Conservation (phyloP, 2,888 invertebrate species). For the Meteorus colon region DNA sequence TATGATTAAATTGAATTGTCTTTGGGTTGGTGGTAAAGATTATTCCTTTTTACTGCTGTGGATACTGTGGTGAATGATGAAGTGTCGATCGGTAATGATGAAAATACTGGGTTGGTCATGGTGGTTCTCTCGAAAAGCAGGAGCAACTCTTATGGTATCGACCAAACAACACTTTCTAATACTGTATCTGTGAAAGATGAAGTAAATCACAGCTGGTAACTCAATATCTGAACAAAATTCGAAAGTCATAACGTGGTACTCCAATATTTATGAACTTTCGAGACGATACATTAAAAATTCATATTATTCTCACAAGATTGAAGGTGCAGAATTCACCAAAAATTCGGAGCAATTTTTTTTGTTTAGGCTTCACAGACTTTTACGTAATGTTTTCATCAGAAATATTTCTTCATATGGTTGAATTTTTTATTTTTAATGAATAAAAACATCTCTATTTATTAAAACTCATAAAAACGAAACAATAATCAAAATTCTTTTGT, state of each 20-base stretch:
- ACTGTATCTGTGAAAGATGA: slow-evolving; percentile 25
- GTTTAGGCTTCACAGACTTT: too few relatives aligned
- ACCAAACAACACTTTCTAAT: slow-evolving; percentile 41
- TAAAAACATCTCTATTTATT: not conserved
- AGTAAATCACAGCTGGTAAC: slow-evolving; percentile 9
- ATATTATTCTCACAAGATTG: too few relatives aligned
- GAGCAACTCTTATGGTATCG: not conserved
- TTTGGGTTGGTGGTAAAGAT: not conserved
- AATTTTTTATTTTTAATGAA: too few relatives aligned
- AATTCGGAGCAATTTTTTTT: too few relatives aligned
- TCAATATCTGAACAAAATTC: not conserved
- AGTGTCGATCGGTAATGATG: slow-evolving; percentile 28
- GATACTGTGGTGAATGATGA: not conserved
- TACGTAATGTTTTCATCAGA: too few relatives aligned
- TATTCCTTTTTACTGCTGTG: not conserved
- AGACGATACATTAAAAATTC: too few relatives aligned
- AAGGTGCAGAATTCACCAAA: too few relatives aligned
- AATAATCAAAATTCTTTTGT: not conserved
- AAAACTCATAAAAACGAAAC: not conserved
- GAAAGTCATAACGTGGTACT: not conserved
- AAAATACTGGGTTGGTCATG: not conserved
- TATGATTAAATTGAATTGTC: not conserved
- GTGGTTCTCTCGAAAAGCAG: not conserved
- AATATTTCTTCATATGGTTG: too few relatives aligned
- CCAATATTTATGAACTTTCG: too few relatives aligned